Percentiles rank a stretch among this genome's conserved stretches.
These are phyloP conservation scores for Gobionotothen gibberifrons DNA, from an alignment of 2,797 vertebrate genomes.

Conservation along the genomic window DNA sequence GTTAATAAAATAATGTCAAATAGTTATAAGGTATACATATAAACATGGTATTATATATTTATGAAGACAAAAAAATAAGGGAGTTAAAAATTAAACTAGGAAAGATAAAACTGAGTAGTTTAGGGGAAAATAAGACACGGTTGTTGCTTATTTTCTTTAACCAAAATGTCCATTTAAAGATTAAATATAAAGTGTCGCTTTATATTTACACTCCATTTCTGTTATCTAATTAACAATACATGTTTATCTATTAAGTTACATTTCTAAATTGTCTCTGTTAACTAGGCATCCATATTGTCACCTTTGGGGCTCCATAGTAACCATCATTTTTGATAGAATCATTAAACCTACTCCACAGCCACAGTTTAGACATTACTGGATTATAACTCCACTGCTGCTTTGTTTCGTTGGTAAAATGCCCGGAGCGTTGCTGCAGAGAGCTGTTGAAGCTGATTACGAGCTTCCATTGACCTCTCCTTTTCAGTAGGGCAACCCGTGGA, in stretches of 20 bases:
- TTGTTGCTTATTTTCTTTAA: not conserved
- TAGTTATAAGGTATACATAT: not conserved
- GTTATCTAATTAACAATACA: not conserved
- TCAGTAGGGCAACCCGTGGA: slow-evolving; percentile 64
- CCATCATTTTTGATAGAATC: not conserved
- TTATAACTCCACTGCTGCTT: slow-evolving; percentile 57
- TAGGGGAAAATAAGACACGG: too few species aligned
- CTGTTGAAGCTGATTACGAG: slow-evolving; percentile 74
- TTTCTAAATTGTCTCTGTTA: not conserved
- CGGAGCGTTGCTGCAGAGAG: slow-evolving; percentile 57
- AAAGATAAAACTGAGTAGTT: too few species aligned
- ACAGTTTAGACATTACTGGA: slow-evolving; percentile 57
- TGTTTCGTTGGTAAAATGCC: slow-evolving; percentile 63
- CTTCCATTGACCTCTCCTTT: slow-evolving; percentile 72
- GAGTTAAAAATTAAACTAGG: not conserved
- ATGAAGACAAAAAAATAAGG: not conserved
- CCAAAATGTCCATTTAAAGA: not conserved
- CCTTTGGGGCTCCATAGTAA: not conserved
- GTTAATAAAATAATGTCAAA: too few species aligned
- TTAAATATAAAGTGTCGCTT: not conserved
- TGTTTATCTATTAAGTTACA: not conserved
- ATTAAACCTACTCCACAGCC: slow-evolving; percentile 35
- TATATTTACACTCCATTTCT: not conserved
- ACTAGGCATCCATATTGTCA: not conserved
- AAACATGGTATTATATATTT: not conserved